Percentiles rank a stretch among this genome's conserved stretches.
Evolutionary conservation across 2,113 vertebrate genomes (phyloP).

Genomic region (Eidolon helvum): DNA sequence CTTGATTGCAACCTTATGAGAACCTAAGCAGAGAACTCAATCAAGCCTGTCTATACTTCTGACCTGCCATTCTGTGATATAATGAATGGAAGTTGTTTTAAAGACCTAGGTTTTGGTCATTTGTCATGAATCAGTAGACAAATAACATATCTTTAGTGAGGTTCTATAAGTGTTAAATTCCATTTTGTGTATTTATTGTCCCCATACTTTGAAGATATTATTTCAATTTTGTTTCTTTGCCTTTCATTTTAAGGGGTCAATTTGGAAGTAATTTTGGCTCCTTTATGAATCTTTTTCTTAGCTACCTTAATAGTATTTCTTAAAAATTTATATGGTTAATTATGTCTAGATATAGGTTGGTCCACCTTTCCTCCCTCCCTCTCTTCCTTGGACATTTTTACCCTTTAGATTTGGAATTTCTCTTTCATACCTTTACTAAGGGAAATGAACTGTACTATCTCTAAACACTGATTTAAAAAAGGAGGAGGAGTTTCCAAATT

Average conservation of each 20-base stretch:
- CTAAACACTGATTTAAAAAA: neutral
- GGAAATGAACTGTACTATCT: neutral
- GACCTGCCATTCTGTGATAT: neutral
- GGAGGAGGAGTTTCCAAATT: neutral
- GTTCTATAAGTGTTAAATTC: neutral
- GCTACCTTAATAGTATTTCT: neutral
- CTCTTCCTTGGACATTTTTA: neutral
- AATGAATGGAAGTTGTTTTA: neutral
- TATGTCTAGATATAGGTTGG: neutral
- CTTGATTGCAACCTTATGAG: neutral
- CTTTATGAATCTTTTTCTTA: neutral
- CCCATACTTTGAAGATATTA: neutral
- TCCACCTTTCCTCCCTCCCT: accelerated
- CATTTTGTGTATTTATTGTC: neutral
- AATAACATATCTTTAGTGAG: neutral
- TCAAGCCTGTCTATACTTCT: neutral
- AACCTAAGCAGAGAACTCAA: neutral
- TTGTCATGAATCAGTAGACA: neutral
- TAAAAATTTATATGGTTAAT: neutral
- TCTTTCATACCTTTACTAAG: neutral
- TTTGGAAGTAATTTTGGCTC: neutral
- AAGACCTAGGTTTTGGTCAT: neutral
- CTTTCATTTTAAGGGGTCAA: neutral
- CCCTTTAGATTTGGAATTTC: neutral
- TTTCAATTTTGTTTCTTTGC: neutral